phyloP scores from a whole-genome alignment of 2,888 invertebrate genomes.

The Harpalus rufipes region DNA sequence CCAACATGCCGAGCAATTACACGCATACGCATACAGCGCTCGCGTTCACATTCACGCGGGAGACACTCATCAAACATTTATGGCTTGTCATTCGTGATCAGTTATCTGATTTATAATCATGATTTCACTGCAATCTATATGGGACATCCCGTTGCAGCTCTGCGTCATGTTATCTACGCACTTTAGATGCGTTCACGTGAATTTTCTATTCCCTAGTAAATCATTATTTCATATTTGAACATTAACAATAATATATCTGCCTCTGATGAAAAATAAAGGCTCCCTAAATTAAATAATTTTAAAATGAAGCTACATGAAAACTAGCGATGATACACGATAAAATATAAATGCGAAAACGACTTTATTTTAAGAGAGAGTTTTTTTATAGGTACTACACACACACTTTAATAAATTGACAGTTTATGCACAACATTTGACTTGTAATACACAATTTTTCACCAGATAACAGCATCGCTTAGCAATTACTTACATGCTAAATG shows the following conservation, averaged over 20 bases:
- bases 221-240: background rate
- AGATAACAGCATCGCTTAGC: too few species aligned
- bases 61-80: slow-evolving; percentile 70
- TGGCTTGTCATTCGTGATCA: slow-evolving; percentile 71
- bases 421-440: too few species aligned
- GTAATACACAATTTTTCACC: too few species aligned
- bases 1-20: slow-evolving; percentile 61
- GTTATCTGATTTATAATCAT: slow-evolving; percentile 70
- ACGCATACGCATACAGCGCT: slow-evolving; percentile 20
- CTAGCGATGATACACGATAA: too few species aligned
- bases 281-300: too few species aligned
- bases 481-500: too few species aligned
- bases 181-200: slow-evolving; percentile 8
- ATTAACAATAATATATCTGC: background rate
- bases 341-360: too few species aligned
- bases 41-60: slow-evolving; percentile 24
- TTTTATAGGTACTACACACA: too few species aligned
- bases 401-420: too few species aligned
- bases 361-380: too few species aligned
- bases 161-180: slow-evolving; percentile 34
- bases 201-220: background rate
- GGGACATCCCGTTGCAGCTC: slow-evolving; percentile 50
- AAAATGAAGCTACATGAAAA: too few species aligned
- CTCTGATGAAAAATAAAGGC: background rate
- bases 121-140: slow-evolving; percentile 59